Evolutionary conservation across 2,113 vertebrate species (phyloP), one percentile per base, ranked within the genome.

Genomic region (Anolis sagrei): DNA sequence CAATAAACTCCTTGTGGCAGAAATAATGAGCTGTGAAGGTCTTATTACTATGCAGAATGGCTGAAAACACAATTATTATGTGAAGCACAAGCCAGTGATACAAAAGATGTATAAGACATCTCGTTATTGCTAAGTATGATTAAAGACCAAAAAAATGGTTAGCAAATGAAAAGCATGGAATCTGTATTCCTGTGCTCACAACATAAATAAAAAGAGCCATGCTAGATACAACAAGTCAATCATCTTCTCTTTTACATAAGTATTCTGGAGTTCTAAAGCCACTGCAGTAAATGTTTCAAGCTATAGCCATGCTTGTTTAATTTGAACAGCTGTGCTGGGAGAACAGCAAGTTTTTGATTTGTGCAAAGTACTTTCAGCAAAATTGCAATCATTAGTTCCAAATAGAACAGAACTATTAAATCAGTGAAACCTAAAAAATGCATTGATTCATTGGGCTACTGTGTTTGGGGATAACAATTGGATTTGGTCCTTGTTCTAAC

Each of bases 1-100:
- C 73, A 87, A 0, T 62, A 77, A 64, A 27, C 76, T 81, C 62
- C 66, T 73, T 34, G 39, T 64, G 81, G 32, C 70, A 91, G 79
- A 29, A 68, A 72, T 81, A 91, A 70, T 66, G 82, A 1, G 0
- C 64, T 92, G 82, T 74, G 70, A 84, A 83, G 62, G 49, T 29
- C 16, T 85, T 88, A 34, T 39, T 92, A 32, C 73, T 90, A 2
- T 75, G 34, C 0, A 0, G 78, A 84, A 86, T 89, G 62, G 69
- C 86, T 88, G 90, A 76, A 61, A 0, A 7, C 62, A 36, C 14
- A 23, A 74, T 88, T 92, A 77, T 83, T 61, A 90, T 91, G 91
- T 82, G 49, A 62, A 34, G 25, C 7, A 25, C 2, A 61, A 34
- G 49, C 51, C 23, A 29, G 32, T 58, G 61, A 19, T 8, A 80